Conservation (phyloP, 2,888 invertebrate species). For the Augochlorella aurata region DNA sequence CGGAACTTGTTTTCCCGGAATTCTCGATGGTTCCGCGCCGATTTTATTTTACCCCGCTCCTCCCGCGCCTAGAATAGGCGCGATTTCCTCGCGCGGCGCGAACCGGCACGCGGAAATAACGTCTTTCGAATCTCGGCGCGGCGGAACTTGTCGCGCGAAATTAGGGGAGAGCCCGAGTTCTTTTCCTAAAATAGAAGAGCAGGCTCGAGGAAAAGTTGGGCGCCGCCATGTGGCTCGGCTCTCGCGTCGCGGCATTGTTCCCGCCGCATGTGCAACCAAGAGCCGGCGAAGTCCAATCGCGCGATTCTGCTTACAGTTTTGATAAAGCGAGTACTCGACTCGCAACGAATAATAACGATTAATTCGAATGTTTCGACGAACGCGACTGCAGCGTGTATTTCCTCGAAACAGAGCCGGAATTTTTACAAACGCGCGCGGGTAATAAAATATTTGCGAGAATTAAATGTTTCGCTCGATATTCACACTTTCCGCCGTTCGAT, state of each 20-base stretch:
- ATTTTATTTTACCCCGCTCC: neutral
- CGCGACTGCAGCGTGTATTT: neutral
- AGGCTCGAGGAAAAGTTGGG: neutral
- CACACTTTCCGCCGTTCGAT: neutral
- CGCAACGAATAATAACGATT: neutral
- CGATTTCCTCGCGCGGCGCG: neutral
- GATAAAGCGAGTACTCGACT: neutral
- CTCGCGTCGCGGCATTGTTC: neutral
- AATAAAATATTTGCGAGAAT: conserved; percentile 13
- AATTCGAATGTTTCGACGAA: neutral
- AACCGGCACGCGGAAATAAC: neutral
- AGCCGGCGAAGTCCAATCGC: neutral
- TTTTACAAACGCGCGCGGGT: neutral
- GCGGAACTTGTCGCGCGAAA: neutral
- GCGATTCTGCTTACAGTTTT: neutral
- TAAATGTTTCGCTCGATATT: conserved; percentile 8
- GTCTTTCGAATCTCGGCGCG: neutral
- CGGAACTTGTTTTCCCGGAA: conserved; percentile 8
- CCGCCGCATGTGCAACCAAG: neutral
- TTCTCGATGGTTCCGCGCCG: neutral
- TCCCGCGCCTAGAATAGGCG: neutral
- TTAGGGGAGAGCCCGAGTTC: neutral
- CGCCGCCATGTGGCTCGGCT: neutral
- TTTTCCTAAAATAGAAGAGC: neutral
- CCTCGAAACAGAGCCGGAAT: neutral